phyloP scores from a whole-genome alignment of 1,140 invertebrate species.

The Temnothorax curvispinosus region DNA sequence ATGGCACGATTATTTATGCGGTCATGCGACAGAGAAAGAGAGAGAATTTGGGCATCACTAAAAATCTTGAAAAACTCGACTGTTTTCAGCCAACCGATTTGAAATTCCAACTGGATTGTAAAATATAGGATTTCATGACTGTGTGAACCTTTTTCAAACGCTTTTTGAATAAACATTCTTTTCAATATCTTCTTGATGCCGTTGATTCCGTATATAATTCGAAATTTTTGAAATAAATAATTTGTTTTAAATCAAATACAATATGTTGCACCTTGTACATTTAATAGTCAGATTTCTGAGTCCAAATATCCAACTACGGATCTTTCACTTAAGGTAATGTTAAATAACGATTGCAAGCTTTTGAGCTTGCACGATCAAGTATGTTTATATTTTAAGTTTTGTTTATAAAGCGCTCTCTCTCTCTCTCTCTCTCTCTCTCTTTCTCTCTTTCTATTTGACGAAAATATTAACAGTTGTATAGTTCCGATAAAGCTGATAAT shows the following conservation, averaged over 20 bases:
- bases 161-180: background rate
- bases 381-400: background rate
- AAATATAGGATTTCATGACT: background rate
- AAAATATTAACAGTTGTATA: constrained; percentile 75
- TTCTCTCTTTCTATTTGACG: constrained; percentile 34
- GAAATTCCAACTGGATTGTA: background rate
- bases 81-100: background rate
- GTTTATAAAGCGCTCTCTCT: background rate
- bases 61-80: background rate
- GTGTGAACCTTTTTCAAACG: background rate
- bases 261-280: background rate
- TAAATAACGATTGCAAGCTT: constrained; percentile 5
- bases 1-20: constrained; percentile 65
- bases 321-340: background rate
- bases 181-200: background rate
- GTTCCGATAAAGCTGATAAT: constrained; percentile 71
- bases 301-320: background rate
- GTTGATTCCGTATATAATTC: background rate
- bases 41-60: background rate
- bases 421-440: background rate
- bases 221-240: background rate
- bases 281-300: background rate
- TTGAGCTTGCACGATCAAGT: background rate
- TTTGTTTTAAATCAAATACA: background rate
- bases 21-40: constrained; percentile 29